Conservation (phyloP, 2,888 invertebrate species). For the Drosophila tripunctata region DNA sequence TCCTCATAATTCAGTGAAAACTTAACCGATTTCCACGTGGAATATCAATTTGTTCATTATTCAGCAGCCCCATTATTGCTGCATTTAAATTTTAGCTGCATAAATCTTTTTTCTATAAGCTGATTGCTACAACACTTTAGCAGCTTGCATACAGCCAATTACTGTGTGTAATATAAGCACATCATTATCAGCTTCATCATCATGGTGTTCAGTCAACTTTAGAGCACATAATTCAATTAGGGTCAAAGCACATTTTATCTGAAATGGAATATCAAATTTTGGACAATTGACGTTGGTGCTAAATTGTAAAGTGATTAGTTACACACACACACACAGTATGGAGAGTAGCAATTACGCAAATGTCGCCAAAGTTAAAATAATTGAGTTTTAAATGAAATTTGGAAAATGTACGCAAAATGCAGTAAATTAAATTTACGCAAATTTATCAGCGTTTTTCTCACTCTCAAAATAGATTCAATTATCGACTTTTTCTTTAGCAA, state of each 20-base stretch:
- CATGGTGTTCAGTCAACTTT: constrained; percentile 9
- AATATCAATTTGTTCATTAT: too few relatives aligned
- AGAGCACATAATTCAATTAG: constrained; percentile 50
- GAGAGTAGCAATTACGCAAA: constrained; percentile 10
- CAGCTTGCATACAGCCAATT: not conserved
- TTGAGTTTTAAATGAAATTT: constrained; percentile 36
- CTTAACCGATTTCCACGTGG: too few relatives aligned
- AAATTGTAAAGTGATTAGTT: constrained; percentile 40
- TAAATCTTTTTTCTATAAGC: not conserved
- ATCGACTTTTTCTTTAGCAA: not conserved
- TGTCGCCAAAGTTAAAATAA: constrained; percentile 24
- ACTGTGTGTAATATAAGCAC: not conserved
- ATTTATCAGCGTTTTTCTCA: constrained; percentile 30
- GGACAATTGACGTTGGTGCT: constrained; percentile 36
- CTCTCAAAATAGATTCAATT: constrained; percentile 30
- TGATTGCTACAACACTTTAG: not conserved
- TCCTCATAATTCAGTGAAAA: too few relatives aligned
- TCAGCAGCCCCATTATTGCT: too few relatives aligned
- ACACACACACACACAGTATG: not conserved
- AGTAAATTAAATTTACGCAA: constrained; percentile 33
- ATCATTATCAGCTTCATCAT: not conserved
- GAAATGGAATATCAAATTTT: constrained; percentile 63
- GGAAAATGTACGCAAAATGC: constrained; percentile 19
- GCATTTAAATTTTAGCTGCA: not conserved
- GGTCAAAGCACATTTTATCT: constrained; percentile 46